Conservation (phyloP, 2,888 invertebrate species). For the Brenthis daphne region DNA sequence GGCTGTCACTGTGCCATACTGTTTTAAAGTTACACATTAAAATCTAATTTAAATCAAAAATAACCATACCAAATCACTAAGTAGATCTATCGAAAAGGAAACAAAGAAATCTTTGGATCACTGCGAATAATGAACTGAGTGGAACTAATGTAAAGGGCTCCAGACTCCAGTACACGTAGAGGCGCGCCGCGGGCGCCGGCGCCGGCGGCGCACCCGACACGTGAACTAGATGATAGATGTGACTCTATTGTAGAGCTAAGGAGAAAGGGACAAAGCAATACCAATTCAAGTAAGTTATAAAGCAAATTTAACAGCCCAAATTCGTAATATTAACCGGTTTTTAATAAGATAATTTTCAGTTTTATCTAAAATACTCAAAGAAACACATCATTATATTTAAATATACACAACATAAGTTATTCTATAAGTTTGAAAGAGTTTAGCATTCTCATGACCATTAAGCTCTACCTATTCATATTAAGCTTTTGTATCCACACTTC, state of each 20-base stretch:
- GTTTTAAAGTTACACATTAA: too few species aligned
- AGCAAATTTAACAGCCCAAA: too few species aligned
- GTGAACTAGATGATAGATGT: constrained; percentile 18
- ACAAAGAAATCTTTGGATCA: constrained; percentile 9
- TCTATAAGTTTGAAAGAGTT: background rate
- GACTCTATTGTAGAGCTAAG: constrained; percentile 37
- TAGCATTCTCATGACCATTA: constrained; percentile 2
- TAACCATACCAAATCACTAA: constrained; percentile 8
- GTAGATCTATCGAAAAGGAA: constrained; percentile 7
- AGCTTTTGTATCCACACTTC: background rate
- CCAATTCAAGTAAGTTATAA: too few species aligned
- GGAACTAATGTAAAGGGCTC: constrained; percentile 38
- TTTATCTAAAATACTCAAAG: too few species aligned
- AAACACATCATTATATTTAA: background rate
- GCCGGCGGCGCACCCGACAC: constrained; percentile 45
- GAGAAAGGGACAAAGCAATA: too few species aligned
- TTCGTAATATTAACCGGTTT: too few species aligned
- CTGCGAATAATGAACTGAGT: constrained; percentile 31
- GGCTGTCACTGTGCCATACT: too few species aligned
- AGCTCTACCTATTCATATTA: background rate
- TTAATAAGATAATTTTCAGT: too few species aligned
- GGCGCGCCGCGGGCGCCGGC: constrained; percentile 61
- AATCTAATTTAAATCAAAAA: too few species aligned
- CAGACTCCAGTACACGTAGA: constrained; percentile 44
- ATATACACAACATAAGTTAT: background rate